phyloP scores from a whole-genome alignment of 2,113 vertebrate species.

The Dendrocopos noguchii region DNA sequence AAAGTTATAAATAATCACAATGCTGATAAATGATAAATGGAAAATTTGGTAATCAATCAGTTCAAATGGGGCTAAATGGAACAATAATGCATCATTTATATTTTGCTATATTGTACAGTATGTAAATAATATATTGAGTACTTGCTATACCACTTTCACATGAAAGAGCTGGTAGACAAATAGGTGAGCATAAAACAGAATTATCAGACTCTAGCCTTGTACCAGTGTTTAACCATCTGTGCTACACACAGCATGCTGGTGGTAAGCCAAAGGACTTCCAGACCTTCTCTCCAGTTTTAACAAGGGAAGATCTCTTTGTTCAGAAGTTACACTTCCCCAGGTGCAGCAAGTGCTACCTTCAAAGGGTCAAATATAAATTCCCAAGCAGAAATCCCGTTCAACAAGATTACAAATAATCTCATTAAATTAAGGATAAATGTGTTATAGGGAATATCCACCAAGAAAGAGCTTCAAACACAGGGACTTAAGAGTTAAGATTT shows the following conservation, averaged over 20 bases:
- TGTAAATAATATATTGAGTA: constrained; percentile 61
- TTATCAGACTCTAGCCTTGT: not conserved
- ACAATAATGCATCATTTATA: constrained; percentile 69
- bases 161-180: constrained; percentile 33
- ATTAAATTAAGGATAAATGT: not conserved
- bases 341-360: not conserved
- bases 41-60: constrained; percentile 65
- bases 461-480: not conserved
- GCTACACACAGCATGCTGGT: not conserved
- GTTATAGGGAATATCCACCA: not conserved
- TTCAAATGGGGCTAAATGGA: constrained; percentile 73
- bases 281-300: not conserved
- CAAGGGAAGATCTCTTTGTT: not conserved
- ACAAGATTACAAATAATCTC: not conserved
- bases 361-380: not conserved
- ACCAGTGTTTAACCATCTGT: constrained; percentile 8
- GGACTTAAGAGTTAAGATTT: not conserved
- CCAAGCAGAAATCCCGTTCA: not conserved
- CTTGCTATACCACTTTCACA: not conserved
- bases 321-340: not conserved
- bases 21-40: constrained; percentile 65
- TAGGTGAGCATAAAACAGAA: not conserved
- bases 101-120: constrained; percentile 27
- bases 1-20: constrained; percentile 73
- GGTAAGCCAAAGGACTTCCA: not conserved